Base-by-base conservation (phyloP, 2,797 vertebrate species). In the Perodicticus potto region DNA sequence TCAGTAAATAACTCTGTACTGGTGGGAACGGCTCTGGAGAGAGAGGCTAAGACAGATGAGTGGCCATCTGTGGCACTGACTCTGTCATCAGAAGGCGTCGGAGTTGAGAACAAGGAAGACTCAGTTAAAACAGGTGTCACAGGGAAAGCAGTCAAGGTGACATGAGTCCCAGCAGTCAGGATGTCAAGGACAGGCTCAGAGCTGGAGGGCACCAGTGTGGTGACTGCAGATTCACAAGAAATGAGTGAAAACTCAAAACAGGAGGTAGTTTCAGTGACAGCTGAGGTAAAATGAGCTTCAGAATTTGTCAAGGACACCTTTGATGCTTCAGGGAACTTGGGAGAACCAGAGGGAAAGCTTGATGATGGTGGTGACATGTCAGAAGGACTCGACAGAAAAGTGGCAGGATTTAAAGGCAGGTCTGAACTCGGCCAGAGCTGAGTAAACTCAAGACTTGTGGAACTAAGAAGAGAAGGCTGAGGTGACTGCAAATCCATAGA, bases 221-320 rank as follows among this genome's bases (percentile, higher is more conserved):
- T 81, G 97, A 86, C 88, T 49, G 94, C 14, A 0, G 97, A 80
- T 8, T 49, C 90, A 65, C 19, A 97, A 27, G 81, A 67, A 32
- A 57, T 86, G 76, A 94, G 88, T 0, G 97, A 98, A 91, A 96
- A 98, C 94, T 98, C 98, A 87, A 97, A 76, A 97, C 88, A 97
- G 93, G 98, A 98, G 97, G 98, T 98, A 98, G 98, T 92, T 97
- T 98, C 98, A 89, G 98, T 95, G 89, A 97, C 97, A 97, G 95
- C 96, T 94, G 96, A 98, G 98, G 98, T 98, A 99, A 98, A 98
- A 85, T 40, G 97, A 97, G 89, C 98, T 98, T 70, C 98, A 94
- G 95, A 97, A 93, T 87, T 97, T 40, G 61, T 97, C 92, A 27
- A 97, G 89, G 78, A 98, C 96, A 98, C 91, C 1, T 98, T 98